These are phyloP conservation scores for Drosophila funebris DNA, from an alignment of 1,140 invertebrate genomes.

Conservation along the genomic window DNA sequence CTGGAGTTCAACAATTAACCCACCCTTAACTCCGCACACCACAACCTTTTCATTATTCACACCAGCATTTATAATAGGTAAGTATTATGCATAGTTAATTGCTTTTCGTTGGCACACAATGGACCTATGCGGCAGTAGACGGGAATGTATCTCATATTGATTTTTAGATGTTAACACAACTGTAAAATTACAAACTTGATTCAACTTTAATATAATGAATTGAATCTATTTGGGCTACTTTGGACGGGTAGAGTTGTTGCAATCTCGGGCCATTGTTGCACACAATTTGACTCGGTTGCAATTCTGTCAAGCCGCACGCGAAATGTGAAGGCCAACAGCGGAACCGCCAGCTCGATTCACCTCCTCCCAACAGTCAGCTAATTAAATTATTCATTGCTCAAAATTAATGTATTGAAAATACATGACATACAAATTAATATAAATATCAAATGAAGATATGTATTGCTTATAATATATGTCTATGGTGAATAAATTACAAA, in stretches of 20 bases:
- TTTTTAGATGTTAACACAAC: background rate
- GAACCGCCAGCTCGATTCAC: background rate
- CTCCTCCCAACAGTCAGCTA: constrained; percentile 7
- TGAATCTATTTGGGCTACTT: constrained; percentile 13
- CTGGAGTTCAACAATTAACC: background rate
- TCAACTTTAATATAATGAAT: constrained; percentile 10
- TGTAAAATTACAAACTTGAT: background rate
- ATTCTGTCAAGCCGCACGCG: constrained; percentile 47
- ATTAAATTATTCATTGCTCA: constrained; percentile 12
- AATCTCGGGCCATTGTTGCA: constrained; percentile 44
- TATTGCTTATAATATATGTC: background rate
- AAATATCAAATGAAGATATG: background rate
- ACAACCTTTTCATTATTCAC: constrained; percentile 4
- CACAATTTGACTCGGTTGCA: constrained; percentile 35
- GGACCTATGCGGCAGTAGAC: background rate
- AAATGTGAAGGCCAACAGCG: constrained; percentile 48
- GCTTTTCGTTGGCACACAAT: background rate
- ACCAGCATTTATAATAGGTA: background rate
- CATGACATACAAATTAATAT: constrained; percentile 1
- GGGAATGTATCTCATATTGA: background rate
- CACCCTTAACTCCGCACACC: background rate
- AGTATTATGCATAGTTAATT: constrained; percentile 4
- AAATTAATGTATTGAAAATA: constrained; percentile 6
- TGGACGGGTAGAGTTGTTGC: constrained; percentile 20
- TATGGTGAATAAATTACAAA: background rate